Percentiles rank a stretch among this genome's conserved stretches.
These are phyloP conservation scores for Anthopleura xanthogrammica DNA, from an alignment of 92 coral and sea anemone genomes.

Conservation along the genomic window DNA sequence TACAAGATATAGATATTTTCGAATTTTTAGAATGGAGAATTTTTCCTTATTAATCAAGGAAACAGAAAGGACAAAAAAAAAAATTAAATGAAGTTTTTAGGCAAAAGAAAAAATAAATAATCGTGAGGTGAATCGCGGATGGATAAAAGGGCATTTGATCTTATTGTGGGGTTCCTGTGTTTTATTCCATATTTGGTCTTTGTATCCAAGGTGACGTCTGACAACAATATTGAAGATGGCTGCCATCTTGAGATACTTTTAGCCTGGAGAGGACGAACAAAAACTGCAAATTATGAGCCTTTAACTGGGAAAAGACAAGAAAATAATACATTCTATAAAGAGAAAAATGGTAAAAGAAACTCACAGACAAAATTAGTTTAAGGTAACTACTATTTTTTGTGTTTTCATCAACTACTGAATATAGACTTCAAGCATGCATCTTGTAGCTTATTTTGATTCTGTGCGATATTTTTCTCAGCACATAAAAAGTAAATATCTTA, in stretches of 20 bases:
- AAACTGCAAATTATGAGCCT: slow-evolving; percentile 12
- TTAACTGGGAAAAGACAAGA: not conserved
- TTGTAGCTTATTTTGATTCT: not conserved
- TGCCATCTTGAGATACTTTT: slow-evolving; percentile 60
- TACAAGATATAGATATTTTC: too few species aligned
- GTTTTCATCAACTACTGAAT: not conserved
- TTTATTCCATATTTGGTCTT: slow-evolving; percentile 34
- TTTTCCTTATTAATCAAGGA: not conserved
- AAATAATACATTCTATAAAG: not conserved
- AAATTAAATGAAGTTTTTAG: not conserved
- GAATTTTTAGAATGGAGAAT: too few species aligned
- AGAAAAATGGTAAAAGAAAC: slow-evolving; percentile 16
- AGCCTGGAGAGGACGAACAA: slow-evolving; percentile 6
- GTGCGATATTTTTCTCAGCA: not conserved
- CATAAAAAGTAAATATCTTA: not conserved
- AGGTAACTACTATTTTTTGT: slow-evolving; percentile 1
- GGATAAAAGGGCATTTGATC: not conserved
- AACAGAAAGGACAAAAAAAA: not conserved
- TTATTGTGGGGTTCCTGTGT: slow-evolving; percentile 24
- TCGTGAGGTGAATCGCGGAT: not conserved
- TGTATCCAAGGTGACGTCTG: slow-evolving; percentile 70
- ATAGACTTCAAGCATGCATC: too few species aligned
- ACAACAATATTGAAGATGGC: slow-evolving; percentile 56
- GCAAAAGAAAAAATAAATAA: not conserved
- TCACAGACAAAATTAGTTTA: not conserved